Evolutionary conservation across 2,113 vertebrate species (phyloP), one percentile per base, ranked within the genome.

Genomic region (Neopipo cinnamomea): DNA sequence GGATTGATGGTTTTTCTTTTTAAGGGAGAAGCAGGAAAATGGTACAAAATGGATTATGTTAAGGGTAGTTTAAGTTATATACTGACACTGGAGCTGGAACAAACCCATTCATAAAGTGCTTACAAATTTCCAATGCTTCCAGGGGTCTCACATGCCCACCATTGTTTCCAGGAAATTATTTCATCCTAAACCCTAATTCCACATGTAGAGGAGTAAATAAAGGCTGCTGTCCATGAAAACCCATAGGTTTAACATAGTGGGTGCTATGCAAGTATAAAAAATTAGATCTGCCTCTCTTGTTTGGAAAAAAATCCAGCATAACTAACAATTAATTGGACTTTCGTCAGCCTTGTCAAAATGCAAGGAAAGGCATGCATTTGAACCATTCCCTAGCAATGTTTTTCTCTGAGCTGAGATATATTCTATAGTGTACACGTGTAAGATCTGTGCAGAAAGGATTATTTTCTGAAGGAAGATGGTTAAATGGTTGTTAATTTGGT

Each of bases 331-430:
- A 62, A 47, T 19, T 61, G 21, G 5, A 14, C 5, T 75, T 76
- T 56, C 31, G 56, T 23, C 55, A 53, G 4, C 5, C 6, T 9
- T 24, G 37, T 61, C 5, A 55, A 63, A 72, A 59, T 15, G 79
- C 23, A 79, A 59, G 21, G 59, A n/a, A 25, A 44, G 30, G 5
- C 11, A 44, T 44, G 19, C 49, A 77, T 91, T 49, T 65, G 31
- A 73, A 52, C 9, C 2, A 25, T 1, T 11, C 9, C 15, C 30
- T 33, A 84, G 8, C 5, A 76, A 27, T 3, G 0, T 0, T 39
- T 66, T 4, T 37, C 84, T 73, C 55, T 58, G 41, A 71, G 7
- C 4, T 58, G 44, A 44, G 16, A 15, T 41, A 24, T 19, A 19
- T 33, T 55, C 31, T 35, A n/a, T 5, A 35, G 42, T 31, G 11